These are phyloP conservation scores for Limnephilus lunatus DNA, from an alignment of 2,888 invertebrate genomes.

Conservation along the genomic window DNA sequence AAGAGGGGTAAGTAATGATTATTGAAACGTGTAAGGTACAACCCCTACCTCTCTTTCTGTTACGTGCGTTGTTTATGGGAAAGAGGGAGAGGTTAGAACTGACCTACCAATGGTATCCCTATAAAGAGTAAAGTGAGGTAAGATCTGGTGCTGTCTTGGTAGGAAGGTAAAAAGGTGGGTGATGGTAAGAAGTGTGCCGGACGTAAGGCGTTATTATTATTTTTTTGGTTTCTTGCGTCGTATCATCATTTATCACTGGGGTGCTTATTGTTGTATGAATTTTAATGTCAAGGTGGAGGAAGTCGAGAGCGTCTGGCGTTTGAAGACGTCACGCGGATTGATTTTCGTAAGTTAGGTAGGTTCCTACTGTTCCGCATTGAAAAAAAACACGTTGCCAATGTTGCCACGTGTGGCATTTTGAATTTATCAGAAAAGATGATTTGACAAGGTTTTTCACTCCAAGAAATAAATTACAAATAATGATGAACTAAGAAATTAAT, in stretches of 20 bases:
- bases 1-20: constrained; percentile 1
- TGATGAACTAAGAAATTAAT: too few relatives aligned
- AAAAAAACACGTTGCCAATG: neutral
- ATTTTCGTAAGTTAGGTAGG: neutral
- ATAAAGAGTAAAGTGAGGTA: neutral
- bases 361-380: neutral
- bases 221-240: constrained; percentile 44
- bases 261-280: constrained; percentile 44
- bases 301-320: neutral
- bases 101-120: neutral
- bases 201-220: constrained; percentile 40
- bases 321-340: constrained; percentile 20
- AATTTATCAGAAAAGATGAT: too few relatives aligned
- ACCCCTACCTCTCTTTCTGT: neutral
- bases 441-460: too few relatives aligned
- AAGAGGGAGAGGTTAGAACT: neutral
- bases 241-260: constrained; percentile 5
- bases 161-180: constrained; percentile 44
- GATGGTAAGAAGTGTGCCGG: constrained; percentile 58
- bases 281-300: constrained; percentile 28
- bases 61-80: neutral
- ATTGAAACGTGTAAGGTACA: neutral
- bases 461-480: too few relatives aligned
- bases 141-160: constrained; percentile 20
- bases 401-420: too few relatives aligned